Evolutionary conservation across 2,113 vertebrate species (phyloP).

Genomic region (Phasianus colchicus): DNA sequence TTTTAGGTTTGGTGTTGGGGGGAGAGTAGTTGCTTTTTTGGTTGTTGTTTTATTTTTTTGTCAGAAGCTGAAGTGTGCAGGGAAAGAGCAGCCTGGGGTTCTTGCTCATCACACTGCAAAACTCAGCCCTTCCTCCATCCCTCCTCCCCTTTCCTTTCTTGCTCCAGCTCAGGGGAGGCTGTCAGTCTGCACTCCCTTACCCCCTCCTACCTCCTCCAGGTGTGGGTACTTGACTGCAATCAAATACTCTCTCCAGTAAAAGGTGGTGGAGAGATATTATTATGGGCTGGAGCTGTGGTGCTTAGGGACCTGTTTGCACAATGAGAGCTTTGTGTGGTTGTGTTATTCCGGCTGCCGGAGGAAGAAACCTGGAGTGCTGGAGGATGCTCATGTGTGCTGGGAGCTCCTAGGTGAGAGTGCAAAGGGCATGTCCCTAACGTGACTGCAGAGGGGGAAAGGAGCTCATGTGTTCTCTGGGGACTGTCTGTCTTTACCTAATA

Average conservation of each 20-base stretch:
- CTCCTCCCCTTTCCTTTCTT: neutral
- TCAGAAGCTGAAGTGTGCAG: neutral
- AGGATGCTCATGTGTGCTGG: neutral
- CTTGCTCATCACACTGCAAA: neutral
- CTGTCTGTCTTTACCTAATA: neutral
- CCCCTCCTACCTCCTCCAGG: conserved; percentile 4
- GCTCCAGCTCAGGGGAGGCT: neutral
- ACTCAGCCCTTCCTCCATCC: fast-evolving
- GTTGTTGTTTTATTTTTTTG: too few species aligned
- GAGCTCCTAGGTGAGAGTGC: neutral
- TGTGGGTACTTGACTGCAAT: neutral
- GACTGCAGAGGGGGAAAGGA: neutral
- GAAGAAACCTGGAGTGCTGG: neutral
- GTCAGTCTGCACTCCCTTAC: neutral
- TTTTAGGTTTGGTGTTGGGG: too few species aligned
- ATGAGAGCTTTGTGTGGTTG: neutral
- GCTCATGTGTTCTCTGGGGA: neutral
- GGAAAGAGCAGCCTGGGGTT: neutral
- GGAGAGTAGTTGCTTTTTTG: neutral
- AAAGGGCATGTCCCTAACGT: conserved; percentile 6
- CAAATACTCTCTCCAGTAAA: neutral
- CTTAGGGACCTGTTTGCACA: neutral
- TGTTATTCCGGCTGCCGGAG: neutral
- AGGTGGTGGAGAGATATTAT: neutral
- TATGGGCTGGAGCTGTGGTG: neutral